Conservation (phyloP, 2,797 vertebrate species). For the Sebastes steindachneri region DNA sequence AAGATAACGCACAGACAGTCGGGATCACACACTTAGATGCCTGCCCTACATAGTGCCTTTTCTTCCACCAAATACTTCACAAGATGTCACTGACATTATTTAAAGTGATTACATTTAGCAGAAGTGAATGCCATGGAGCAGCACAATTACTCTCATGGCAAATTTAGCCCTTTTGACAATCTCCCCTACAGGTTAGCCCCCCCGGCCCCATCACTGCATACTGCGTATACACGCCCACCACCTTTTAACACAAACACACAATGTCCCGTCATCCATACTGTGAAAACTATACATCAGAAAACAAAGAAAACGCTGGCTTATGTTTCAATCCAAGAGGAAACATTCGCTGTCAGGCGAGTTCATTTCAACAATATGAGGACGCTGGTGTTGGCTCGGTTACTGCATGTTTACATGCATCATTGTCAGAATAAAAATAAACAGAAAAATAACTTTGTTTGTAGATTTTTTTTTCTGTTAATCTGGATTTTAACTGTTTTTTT, state of each 20-base stretch:
- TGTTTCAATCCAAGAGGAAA: constrained; percentile 75
- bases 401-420: constrained; percentile 3
- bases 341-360: constrained; percentile 54
- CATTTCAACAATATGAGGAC: constrained; percentile 33
- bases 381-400: background rate
- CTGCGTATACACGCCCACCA: constrained; percentile 6
- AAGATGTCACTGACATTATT: constrained; percentile 82
- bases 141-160: constrained; percentile 78
- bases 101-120: constrained; percentile 84
- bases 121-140: constrained; percentile 77
- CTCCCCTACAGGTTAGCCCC: constrained; percentile 67
- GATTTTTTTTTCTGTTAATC: background rate
- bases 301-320: constrained; percentile 70
- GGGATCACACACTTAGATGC: constrained; percentile 81
- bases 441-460: background rate
- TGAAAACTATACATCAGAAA: constrained; percentile 52
- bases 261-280: constrained; percentile 55
- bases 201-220: background rate
- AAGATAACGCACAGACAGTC: constrained; percentile 81
- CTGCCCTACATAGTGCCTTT: constrained; percentile 80
- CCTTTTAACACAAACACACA: constrained; percentile 48
- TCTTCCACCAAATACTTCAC: constrained; percentile 80
- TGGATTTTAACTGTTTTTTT: background rate
- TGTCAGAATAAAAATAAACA: background rate
- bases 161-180: constrained; percentile 77